Evolutionary conservation across 2,888 invertebrate species (phyloP).

Genomic region (Xylota segnis): DNA sequence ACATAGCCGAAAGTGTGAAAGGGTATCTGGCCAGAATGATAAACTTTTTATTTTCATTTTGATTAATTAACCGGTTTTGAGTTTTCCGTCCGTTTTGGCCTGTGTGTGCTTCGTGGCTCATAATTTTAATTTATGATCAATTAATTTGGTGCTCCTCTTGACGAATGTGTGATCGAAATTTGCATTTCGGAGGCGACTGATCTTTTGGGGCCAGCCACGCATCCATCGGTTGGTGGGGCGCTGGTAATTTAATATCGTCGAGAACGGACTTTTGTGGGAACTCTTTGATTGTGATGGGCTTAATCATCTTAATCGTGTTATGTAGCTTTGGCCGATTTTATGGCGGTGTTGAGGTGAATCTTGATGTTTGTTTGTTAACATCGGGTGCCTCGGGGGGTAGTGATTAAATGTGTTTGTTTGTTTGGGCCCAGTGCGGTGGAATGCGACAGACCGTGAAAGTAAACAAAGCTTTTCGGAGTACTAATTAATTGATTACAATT

Average conservation of each 20-base stretch:
- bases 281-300: conserved; percentile 2
- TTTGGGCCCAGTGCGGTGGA: conserved; percentile 1
- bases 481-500: conserved; percentile 28
- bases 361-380: conserved; percentile 9
- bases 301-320: conserved; percentile 32
- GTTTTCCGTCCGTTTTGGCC: conserved; percentile 4
- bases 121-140: conserved; percentile 59
- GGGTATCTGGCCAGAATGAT: conserved; percentile 32
- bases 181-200: conserved; percentile 35
- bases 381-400: conserved; percentile 24
- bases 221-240: background rate
- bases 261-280: conserved; percentile 30
- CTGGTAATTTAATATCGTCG: conserved; percentile 5
- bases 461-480: conserved; percentile 11
- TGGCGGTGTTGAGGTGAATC: conserved; percentile 14
- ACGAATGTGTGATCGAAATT: conserved; percentile 58
- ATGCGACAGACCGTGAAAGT: conserved; percentile 53
- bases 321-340: conserved; percentile 8
- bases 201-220: background rate
- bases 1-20: conserved; percentile 26
- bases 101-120: background rate
- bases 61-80: conserved; percentile 39
- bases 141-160: conserved; percentile 49
- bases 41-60: conserved; percentile 8
- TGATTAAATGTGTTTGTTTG: background rate